Evolutionary conservation across 2,888 invertebrate genomes (phyloP).

Genomic region (Phasia obesa): DNA sequence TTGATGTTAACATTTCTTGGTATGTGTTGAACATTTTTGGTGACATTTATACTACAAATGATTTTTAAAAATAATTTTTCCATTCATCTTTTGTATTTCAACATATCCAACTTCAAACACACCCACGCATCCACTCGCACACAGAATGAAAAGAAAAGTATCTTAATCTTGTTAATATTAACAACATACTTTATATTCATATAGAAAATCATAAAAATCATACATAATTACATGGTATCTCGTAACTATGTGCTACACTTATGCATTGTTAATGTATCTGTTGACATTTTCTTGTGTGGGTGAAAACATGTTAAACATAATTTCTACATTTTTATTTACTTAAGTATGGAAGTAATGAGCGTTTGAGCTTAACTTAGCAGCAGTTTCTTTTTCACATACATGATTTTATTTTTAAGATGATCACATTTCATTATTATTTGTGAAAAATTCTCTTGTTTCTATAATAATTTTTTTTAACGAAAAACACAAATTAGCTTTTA

Average conservation of each 20-base stretch:
- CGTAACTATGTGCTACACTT: background rate
- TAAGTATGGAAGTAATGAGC: background rate
- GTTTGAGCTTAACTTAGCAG: background rate
- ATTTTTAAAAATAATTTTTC: conserved; percentile 17
- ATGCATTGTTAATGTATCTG: conserved; percentile 30
- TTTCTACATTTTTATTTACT: conserved; percentile 54
- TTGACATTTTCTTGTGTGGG: conserved; percentile 51
- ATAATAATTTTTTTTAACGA: background rate
- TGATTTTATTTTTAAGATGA: conserved; percentile 37
- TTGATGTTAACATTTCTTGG: conserved; percentile 47
- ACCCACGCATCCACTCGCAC: background rate
- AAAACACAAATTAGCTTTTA: conserved; percentile 64
- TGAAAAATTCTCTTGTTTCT: background rate
- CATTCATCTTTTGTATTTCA: conserved; percentile 17
- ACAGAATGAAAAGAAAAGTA: background rate
- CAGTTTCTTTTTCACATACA: conserved; percentile 6
- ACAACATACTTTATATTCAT: conserved; percentile 42
- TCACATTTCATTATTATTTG: conserved; percentile 28
- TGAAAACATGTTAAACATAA: conserved; percentile 59
- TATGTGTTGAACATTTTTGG: conserved; percentile 39
- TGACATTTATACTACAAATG: conserved; percentile 57
- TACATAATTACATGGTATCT: background rate
- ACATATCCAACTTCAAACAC: background rate
- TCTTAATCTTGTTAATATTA: conserved; percentile 60
- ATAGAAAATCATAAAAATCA: background rate